Conservation (phyloP, 1,140 invertebrate genomes). For the Thrips palmi region DNA sequence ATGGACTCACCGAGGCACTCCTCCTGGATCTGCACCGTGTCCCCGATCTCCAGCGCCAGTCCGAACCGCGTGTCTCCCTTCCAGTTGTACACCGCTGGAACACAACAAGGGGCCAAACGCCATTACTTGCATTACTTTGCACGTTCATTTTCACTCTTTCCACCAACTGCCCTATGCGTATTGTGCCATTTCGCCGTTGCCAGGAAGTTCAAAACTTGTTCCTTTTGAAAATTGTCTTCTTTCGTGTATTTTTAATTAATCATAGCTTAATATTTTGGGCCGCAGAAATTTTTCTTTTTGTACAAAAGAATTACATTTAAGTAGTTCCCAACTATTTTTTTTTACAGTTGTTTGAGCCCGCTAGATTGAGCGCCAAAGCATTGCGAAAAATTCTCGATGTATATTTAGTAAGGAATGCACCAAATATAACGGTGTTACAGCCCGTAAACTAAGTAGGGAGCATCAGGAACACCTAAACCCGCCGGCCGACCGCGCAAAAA, state of each 20-base stretch:
- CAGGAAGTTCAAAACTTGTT: neutral
- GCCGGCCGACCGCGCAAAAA: no score
- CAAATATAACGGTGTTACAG: no score
- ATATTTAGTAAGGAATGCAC: no score
- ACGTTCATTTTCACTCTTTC: neutral
- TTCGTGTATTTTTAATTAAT: neutral
- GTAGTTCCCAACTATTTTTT: no score
- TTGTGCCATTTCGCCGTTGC: neutral
- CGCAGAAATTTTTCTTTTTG: neutral
- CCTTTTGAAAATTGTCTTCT: neutral
- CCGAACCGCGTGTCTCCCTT: slow-evolving; percentile 62
- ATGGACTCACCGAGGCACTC: slow-evolving; percentile 59
- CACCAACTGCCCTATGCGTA: neutral
- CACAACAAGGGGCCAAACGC: slow-evolving; percentile 18
- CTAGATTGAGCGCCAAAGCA: no score
- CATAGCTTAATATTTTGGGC: neutral
- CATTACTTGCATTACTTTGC: neutral
- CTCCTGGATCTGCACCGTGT: slow-evolving; percentile 77
- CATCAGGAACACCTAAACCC: no score
- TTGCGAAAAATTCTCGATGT: no score
- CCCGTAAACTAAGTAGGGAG: no score
- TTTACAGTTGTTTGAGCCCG: no score
- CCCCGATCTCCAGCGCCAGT: slow-evolving; percentile 69
- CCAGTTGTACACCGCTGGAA: slow-evolving; percentile 80
- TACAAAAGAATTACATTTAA: no score